A percentile compares a stretch with the other conserved stretches of the same genome.
Conservation (phyloP, 1,140 invertebrate species). For the Hylaeus anthracinus region DNA sequence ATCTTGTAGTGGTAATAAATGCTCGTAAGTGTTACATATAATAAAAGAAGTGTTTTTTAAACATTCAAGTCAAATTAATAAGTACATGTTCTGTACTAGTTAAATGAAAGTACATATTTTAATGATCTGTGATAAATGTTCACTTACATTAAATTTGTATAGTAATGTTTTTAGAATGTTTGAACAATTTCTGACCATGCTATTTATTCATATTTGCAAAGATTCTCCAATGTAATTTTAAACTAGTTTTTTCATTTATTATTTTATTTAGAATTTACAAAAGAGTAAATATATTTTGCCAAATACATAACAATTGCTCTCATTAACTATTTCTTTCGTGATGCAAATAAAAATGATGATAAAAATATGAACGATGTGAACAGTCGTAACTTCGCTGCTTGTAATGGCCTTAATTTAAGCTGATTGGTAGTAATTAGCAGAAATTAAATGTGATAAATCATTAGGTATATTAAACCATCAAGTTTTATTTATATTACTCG, state of each 20-base stretch:
- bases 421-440: slow-evolving; percentile 51
- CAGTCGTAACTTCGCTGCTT: slow-evolving; percentile 7
- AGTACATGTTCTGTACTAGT: too few species aligned
- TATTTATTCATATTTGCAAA: not conserved
- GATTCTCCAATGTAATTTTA: not conserved
- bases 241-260: not conserved
- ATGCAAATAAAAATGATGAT: not conserved
- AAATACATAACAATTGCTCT: not conserved
- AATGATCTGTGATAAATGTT: not conserved
- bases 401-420: slow-evolving; percentile 34
- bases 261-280: not conserved
- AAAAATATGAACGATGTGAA: not conserved
- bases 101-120: not conserved
- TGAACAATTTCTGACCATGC: not conserved
- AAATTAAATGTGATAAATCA: slow-evolving; percentile 32
- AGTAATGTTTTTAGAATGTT: not conserved
- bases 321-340: not conserved
- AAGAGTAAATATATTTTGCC: not conserved
- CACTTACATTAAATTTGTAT: not conserved
- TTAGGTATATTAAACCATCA: not conserved
- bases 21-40: slow-evolving; percentile 46
- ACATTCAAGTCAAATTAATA: not conserved
- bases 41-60: slow-evolving; percentile 15
- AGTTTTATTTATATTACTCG: not conserved
- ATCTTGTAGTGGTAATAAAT: slow-evolving; percentile 24